Evolutionary conservation across 2,113 vertebrate genomes (phyloP).

Genomic region (Siniperca chuatsi): DNA sequence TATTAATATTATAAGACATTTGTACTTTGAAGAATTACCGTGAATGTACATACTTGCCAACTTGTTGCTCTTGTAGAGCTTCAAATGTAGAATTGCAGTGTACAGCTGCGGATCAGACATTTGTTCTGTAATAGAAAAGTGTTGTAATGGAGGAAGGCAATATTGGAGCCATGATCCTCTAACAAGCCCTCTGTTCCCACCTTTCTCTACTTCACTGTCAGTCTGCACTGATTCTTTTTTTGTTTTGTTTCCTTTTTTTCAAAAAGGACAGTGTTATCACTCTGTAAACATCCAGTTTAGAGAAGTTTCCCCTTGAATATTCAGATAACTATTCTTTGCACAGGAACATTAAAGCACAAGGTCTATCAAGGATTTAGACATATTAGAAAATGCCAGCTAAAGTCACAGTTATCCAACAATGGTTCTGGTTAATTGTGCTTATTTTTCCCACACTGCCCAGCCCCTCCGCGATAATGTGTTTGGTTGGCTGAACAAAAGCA

Average conservation of each 20-base stretch:
- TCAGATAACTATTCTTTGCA: neutral
- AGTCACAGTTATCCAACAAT: neutral
- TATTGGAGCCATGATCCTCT: neutral
- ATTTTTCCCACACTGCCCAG: neutral
- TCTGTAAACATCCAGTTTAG: neutral
- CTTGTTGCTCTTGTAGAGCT: constrained; percentile 41
- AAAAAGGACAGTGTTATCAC: neutral
- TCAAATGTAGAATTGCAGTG: neutral
- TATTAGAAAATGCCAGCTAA: neutral
- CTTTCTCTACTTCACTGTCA: neutral
- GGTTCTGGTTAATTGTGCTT: neutral
- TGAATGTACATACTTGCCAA: neutral
- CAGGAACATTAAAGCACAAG: neutral
- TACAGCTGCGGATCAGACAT: neutral
- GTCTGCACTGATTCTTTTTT: neutral
- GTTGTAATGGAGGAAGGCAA: neutral
- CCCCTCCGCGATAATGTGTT: neutral
- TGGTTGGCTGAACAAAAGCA: neutral
- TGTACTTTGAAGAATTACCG: neutral
- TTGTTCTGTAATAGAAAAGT: neutral
- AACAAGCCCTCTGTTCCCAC: neutral
- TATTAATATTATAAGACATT: too few relatives aligned
- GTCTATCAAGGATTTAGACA: too few relatives aligned
- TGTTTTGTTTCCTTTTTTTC: neutral
- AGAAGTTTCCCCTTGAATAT: neutral